Conservation (phyloP, 2,113 vertebrate species). For the Melanocharis versteri region DNA sequence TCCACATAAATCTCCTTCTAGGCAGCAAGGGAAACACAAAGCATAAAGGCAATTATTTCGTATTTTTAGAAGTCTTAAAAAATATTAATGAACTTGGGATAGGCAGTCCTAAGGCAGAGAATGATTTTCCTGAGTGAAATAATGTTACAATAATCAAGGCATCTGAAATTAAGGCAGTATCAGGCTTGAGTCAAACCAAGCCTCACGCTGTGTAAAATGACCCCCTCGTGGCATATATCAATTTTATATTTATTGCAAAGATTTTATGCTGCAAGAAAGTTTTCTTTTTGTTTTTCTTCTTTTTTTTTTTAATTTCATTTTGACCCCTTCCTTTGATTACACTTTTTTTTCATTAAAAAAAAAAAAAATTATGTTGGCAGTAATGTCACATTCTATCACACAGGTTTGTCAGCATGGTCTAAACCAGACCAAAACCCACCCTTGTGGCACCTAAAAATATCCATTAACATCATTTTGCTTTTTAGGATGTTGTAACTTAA, state of each 20-base stretch:
- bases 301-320: too few species aligned
- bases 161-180: neutral
- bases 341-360: neutral
- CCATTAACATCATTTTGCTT: neutral
- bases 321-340: neutral
- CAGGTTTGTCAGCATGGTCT: neutral
- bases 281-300: neutral
- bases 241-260: neutral
- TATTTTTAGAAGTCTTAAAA: neutral
- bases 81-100: neutral
- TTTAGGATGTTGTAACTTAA: neutral
- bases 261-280: neutral
- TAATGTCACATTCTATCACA: neutral
- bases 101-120: neutral
- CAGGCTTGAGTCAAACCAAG: neutral
- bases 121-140: neutral
- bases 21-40: neutral
- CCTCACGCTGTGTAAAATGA: neutral
- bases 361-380: neutral
- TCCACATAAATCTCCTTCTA: neutral
- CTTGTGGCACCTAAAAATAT: neutral
- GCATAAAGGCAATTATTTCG: neutral
- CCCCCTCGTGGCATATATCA: rapidly evolving
- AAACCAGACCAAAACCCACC: neutral
- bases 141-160: neutral